A percentile compares a stretch with the other conserved stretches of the same genome.
Evolutionary conservation across 1,140 invertebrate genomes (phyloP).

Genomic region (Lordiphosa clarofinis): DNA sequence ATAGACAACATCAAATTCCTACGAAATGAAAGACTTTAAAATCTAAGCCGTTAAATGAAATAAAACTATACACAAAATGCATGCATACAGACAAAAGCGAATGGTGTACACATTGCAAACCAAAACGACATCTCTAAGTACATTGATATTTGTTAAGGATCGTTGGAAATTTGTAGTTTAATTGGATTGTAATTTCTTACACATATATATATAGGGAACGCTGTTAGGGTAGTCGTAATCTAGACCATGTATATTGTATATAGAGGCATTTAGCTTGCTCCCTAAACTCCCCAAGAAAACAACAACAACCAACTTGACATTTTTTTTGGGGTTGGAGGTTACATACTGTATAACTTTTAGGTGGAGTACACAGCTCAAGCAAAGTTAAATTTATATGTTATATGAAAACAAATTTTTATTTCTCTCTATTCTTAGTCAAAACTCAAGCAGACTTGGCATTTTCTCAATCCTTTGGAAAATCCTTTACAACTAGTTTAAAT

Average conservation of each 20-base stretch:
- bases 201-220: conserved; percentile 54
- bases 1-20: conserved; percentile 77
- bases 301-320: conserved; percentile 23
- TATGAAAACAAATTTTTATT: too few relatives aligned
- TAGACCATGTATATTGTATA: conserved; percentile 67
- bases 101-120: conserved; percentile 55
- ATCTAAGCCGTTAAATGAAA: conserved; percentile 71
- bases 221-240: conserved; percentile 65
- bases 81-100: conserved; percentile 19
- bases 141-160: conserved; percentile 66
- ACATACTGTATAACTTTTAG: too few relatives aligned
- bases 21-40: conserved; percentile 79
- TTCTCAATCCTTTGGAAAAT: too few relatives aligned
- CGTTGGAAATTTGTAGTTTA: conserved; percentile 75
- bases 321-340: conserved; percentile 5
- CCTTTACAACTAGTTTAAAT: too few relatives aligned
- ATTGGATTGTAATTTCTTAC: conserved; percentile 62
- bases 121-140: conserved; percentile 58
- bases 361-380: too few relatives aligned
- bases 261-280: conserved; percentile 55
- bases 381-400: too few relatives aligned
- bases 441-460: too few relatives aligned
- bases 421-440: too few relatives aligned
- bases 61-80: conserved; percentile 44
- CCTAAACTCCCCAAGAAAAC: conserved; percentile 16